These are phyloP conservation scores for Acronicta aceris DNA, from an alignment of 2,888 invertebrate genomes.

Conservation along the genomic window DNA sequence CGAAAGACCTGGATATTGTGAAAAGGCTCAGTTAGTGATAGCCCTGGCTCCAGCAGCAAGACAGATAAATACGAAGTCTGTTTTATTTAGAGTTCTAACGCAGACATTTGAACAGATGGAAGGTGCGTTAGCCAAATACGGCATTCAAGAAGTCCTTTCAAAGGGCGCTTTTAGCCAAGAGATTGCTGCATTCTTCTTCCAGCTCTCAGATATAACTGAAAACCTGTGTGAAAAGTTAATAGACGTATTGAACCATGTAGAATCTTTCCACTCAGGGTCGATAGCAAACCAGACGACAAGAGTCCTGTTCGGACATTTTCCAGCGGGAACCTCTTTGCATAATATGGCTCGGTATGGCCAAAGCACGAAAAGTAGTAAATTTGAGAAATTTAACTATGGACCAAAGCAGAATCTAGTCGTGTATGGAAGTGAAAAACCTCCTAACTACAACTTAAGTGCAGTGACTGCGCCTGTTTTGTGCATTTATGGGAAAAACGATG, in stretches of 20 bases:
- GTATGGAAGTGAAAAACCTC: constrained; percentile 70
- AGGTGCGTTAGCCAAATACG: constrained; percentile 52
- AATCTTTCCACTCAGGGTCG: constrained; percentile 69
- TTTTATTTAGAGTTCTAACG: constrained; percentile 67
- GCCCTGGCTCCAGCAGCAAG: constrained; percentile 90
- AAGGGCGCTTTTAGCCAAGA: constrained; percentile 70
- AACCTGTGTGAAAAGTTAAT: constrained; percentile 60
- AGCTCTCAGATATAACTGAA: constrained; percentile 58
- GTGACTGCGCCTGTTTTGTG: constrained; percentile 69
- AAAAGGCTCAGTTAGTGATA: constrained; percentile 89
- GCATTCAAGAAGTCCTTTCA: constrained; percentile 68
- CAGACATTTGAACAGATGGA: constrained; percentile 54
- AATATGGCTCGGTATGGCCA: constrained; percentile 78
- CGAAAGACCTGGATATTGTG: constrained; percentile 90
- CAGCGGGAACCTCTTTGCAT: constrained; percentile 57
- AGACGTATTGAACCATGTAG: constrained; percentile 62
- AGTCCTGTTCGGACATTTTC: constrained; percentile 71
- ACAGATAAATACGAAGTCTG: constrained; percentile 86
- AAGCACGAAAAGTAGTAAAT: constrained; percentile 60
- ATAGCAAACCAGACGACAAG: constrained; percentile 65
- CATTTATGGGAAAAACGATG: constrained; percentile 80
- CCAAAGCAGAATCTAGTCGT: constrained; percentile 62
- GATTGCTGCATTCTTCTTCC: constrained; percentile 71
- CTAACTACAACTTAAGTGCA: constrained; percentile 67
- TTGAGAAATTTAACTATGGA: constrained; percentile 76